Base-by-base conservation (phyloP, 1,140 invertebrate species). In the Chironomus tepperi region DNA sequence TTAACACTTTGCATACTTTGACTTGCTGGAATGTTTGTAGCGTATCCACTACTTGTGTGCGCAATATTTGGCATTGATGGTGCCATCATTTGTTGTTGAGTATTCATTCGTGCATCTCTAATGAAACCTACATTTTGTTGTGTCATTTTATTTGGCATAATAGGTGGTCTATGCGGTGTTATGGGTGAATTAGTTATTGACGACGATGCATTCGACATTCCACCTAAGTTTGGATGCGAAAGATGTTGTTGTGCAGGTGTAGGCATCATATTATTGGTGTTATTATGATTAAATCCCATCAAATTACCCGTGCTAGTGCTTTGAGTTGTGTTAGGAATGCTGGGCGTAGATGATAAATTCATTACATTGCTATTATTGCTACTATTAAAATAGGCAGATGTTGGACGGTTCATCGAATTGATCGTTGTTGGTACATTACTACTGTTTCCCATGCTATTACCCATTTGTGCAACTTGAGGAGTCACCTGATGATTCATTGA, bases 1-100 rank as follows among this genome's bases (percentile, higher is more conserved):
- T 79, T 79, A 6, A 84, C 83, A 79, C 83, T 84, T 74, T 83
- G 83, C 83, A 84, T 83, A 72, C 83, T 84, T 42, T 82, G 81
- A 74, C 81, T 82, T 73, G 77, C 76, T 43, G 77, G 78, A 75
- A 82, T 80, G 76, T 74, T 80, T 75, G 5, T 76, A 67, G 74
- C 21, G 72, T 64, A 81, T 78, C 24, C 79, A 78, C 70, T 34
- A 34, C 24, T 80, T 80, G 3, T 80, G 75, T 81, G 79, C 74
- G 79, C 80, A n/a, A 82, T 82, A 64, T 82, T 82, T 12, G 81
- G 81, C 81, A 82, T 82, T n/a, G 81, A 82, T 0, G 81, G 81
- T 9, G 81, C 81, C 79, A 82, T 77, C 78, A 82, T 81, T 70
- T 70, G 65, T 19, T 70, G 65, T 70, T 70, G 65, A 74, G 80